Conservation (phyloP, 1,140 invertebrate species). For the Formica exsecta region DNA sequence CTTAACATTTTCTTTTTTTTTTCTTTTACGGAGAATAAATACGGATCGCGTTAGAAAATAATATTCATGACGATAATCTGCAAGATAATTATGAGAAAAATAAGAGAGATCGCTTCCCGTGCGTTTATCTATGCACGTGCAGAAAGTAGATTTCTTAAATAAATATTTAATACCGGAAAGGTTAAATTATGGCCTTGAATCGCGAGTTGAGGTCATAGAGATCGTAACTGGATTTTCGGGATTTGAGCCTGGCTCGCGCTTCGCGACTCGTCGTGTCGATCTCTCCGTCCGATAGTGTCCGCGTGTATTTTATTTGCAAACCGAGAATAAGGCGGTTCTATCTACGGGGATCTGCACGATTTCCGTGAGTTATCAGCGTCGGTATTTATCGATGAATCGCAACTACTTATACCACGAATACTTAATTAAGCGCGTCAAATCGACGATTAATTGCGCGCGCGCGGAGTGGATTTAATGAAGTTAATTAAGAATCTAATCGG, state of each 20-base stretch:
- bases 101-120: too few species aligned
- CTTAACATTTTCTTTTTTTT: too few species aligned
- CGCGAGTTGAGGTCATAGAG: background rate
- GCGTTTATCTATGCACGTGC: too few species aligned
- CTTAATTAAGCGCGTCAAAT: constrained; percentile 58
- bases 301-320: constrained; percentile 20
- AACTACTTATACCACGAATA: constrained; percentile 29
- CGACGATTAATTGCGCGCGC: constrained; percentile 12
- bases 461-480: background rate
- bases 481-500: constrained; percentile 58
- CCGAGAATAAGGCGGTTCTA: constrained; percentile 13
- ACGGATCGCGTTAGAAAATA: too few species aligned
- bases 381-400: background rate
- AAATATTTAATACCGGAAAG: background rate
- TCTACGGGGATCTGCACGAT: constrained; percentile 25
- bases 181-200: background rate
- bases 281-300: constrained; percentile 13
- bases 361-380: constrained; percentile 33
- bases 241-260: background rate
- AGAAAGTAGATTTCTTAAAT: background rate
- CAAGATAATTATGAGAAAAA: too few species aligned
- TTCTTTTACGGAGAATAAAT: too few species aligned
- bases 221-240: constrained; percentile 38
- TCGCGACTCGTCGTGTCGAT: constrained; percentile 31
- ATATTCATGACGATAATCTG: too few species aligned